These are phyloP conservation scores for Osmerus mordax DNA, from an alignment of 2,113 vertebrate species.

Conservation along the genomic window DNA sequence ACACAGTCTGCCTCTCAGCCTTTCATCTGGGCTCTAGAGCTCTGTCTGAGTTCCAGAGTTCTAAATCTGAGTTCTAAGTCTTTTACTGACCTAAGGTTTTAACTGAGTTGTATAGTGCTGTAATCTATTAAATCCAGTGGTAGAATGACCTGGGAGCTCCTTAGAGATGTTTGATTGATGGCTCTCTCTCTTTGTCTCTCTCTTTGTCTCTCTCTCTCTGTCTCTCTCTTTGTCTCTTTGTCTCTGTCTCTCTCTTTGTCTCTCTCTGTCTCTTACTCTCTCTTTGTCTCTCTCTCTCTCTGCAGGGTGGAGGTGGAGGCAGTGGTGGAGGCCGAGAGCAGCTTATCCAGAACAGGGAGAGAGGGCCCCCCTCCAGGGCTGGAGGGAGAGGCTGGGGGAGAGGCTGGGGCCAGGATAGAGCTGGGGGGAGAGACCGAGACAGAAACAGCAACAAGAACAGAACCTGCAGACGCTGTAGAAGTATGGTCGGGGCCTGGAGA, in stretches of 20 bases:
- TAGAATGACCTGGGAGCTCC: background rate
- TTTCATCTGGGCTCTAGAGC: no score
- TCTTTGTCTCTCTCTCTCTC: slow-evolving; percentile 7
- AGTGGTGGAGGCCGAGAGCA: slow-evolving; percentile 53
- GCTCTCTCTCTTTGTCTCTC: background rate
- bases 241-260: slow-evolving; percentile 2
- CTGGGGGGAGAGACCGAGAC: background rate
- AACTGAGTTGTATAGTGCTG: no score
- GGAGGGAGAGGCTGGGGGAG: slow-evolving; percentile 17
- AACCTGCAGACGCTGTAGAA: slow-evolving; percentile 10
- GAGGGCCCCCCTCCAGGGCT: slow-evolving; percentile 8
- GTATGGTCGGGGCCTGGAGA: slow-evolving; percentile 9
- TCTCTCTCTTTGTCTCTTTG: slow-evolving; percentile 4
- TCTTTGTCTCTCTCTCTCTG: slow-evolving; percentile 1
- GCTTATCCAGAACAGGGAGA: slow-evolving; percentile 12
- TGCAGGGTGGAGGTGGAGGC: slow-evolving; percentile 83
- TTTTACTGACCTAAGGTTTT: no score
- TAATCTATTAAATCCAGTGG: background rate
- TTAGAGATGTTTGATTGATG: background rate
- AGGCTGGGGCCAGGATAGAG: slow-evolving; percentile 4
- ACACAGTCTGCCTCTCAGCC: background rate
- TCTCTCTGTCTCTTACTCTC: no score
- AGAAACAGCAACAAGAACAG: slow-evolving; percentile 6
- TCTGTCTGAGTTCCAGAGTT: no score
- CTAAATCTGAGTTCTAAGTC: no score